phyloP scores from a whole-genome alignment of 2,888 invertebrate genomes.

The Acronicta aceris region DNA sequence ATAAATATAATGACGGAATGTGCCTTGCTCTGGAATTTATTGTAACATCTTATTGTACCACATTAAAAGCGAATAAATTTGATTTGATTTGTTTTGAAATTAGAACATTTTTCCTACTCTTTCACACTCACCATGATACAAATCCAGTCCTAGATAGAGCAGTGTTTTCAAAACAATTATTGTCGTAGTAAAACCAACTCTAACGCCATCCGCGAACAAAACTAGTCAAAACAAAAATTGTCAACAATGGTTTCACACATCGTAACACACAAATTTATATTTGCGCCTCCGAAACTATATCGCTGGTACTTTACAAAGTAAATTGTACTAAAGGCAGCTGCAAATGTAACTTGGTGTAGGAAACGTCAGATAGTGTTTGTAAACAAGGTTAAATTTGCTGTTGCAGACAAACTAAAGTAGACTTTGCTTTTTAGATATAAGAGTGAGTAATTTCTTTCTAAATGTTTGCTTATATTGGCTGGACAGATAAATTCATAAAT shows the following conservation, averaged over 20 bases:
- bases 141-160: background rate
- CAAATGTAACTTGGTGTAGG: slow-evolving; percentile 53
- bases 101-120: too few species aligned
- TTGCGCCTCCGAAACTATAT: slow-evolving; percentile 33
- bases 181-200: slow-evolving; percentile 1
- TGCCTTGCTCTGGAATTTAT: too few species aligned
- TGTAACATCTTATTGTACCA: too few species aligned
- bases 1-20: too few species aligned
- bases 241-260: slow-evolving; percentile 50
- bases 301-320: slow-evolving; percentile 32
- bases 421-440: slow-evolving; percentile 9
- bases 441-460: background rate
- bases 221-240: slow-evolving; percentile 38
- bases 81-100: too few species aligned
- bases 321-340: slow-evolving; percentile 15
- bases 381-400: slow-evolving; percentile 18
- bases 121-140: background rate
- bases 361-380: slow-evolving; percentile 50
- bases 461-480: slow-evolving; percentile 19
- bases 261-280: slow-evolving; percentile 46
- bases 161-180: background rate
- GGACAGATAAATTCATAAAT: slow-evolving; percentile 35
- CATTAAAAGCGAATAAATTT: too few species aligned
- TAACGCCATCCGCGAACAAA: slow-evolving; percentile 5
- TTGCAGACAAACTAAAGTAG: slow-evolving; percentile 25